Evolutionary conservation across 2,888 invertebrate genomes (phyloP).

Genomic region (Atrina japonica): DNA sequence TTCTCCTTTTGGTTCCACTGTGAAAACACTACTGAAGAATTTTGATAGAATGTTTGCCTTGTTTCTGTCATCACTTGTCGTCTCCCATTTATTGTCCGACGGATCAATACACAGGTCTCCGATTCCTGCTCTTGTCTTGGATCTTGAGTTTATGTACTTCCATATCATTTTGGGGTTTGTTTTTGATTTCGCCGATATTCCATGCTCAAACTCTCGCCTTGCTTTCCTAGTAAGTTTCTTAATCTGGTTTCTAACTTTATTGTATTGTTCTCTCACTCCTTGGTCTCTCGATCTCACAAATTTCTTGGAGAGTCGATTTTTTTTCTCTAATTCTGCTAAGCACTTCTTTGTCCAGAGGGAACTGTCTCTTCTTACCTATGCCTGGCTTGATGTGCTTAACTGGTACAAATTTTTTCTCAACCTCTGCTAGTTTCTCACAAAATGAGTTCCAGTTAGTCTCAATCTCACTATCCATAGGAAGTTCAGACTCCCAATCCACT

Average conservation of each 20-base stretch:
- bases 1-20: background rate
- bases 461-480: background rate
- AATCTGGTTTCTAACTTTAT: conserved; percentile 7
- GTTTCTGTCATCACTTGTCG: background rate
- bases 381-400: background rate
- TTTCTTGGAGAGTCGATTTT: conserved; percentile 2
- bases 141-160: conserved; percentile 25
- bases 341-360: background rate
- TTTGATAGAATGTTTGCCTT: conserved; percentile 8
- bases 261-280: background rate
- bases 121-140: conserved; percentile 10
- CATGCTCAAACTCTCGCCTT: background rate
- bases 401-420: conserved; percentile 15
- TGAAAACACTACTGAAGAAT: conserved; percentile 14
- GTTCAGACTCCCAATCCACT: no score
- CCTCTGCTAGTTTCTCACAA: background rate
- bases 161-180: conserved; percentile 5
- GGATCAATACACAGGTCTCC: conserved; percentile 8
- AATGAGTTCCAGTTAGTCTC: background rate
- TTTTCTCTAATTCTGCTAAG: background rate
- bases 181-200: background rate
- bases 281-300: conserved; percentile 4
- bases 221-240: no score
- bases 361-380: background rate
- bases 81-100: no score